Conservation (phyloP, 2,888 invertebrate species). For the Scelioninae gen. 1 region DNA sequence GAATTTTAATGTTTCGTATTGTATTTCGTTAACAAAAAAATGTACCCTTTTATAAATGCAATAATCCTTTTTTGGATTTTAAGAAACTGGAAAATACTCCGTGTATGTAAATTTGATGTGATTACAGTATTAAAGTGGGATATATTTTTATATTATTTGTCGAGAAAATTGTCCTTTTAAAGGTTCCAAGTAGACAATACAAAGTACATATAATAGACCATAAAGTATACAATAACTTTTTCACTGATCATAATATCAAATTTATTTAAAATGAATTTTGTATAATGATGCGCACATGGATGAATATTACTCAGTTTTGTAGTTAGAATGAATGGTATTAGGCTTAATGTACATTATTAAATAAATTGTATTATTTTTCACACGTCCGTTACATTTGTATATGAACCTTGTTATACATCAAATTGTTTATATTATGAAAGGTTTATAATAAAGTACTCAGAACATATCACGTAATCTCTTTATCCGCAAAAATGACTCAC, state of each 20-base stretch:
- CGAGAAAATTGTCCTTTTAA: background rate
- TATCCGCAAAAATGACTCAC: too few species aligned
- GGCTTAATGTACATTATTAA: background rate
- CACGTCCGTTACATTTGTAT: constrained; percentile 14
- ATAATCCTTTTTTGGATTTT: too few species aligned
- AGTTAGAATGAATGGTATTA: background rate
- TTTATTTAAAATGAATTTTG: background rate
- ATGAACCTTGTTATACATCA: constrained; percentile 19
- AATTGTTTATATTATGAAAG: too few species aligned
- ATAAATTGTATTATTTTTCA: constrained; percentile 26
- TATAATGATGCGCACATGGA: background rate
- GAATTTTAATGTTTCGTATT: too few species aligned
- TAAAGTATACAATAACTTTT: background rate
- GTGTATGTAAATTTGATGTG: background rate
- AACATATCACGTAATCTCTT: too few species aligned
- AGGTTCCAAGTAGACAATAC: background rate
- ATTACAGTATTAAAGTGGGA: background rate
- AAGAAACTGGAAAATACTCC: too few species aligned
- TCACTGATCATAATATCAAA: background rate
- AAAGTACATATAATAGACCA: background rate
- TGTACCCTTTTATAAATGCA: too few species aligned
- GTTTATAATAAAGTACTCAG: constrained; percentile 25
- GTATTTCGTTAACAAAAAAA: too few species aligned
- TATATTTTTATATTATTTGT: background rate
- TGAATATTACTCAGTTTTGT: background rate